These are phyloP conservation scores for Zygaena filipendulae DNA, from an alignment of 2,888 invertebrate genomes.

Conservation along the genomic window DNA sequence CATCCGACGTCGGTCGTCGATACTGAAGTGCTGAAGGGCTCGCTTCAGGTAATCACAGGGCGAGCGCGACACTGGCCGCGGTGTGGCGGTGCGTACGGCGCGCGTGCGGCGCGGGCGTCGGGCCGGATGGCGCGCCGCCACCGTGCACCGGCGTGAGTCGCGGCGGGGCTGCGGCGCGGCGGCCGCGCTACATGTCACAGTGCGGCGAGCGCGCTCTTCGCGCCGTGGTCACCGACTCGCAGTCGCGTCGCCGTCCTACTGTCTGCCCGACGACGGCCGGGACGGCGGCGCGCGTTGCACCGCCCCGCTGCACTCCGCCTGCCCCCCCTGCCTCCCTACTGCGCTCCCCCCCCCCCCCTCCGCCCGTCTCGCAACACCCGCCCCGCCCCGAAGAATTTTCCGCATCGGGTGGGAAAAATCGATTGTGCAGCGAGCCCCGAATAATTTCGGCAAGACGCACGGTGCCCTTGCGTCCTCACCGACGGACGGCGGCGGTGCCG, in stretches of 20 bases:
- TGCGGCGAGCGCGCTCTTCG: conserved; percentile 64
- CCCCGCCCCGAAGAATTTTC: conserved; percentile 67
- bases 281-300: conserved; percentile 63
- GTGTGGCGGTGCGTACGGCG: conserved; percentile 27
- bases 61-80: conserved; percentile 36
- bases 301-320: conserved; percentile 66
- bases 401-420: conserved; percentile 70
- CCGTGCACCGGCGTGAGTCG: conserved; percentile 50
- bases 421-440: conserved; percentile 68
- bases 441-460: conserved; percentile 69
- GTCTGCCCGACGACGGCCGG: conserved; percentile 55
- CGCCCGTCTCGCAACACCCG: conserved; percentile 48
- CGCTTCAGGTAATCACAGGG: conserved; percentile 51
- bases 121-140: conserved; percentile 61
- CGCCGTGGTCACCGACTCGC: conserved; percentile 65
- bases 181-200: conserved; percentile 61
- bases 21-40: conserved; percentile 57
- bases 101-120: conserved; percentile 44
- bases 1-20: conserved; percentile 62
- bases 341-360: conserved; percentile 35
- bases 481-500: conserved; percentile 21
- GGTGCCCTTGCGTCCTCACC: conserved; percentile 59
- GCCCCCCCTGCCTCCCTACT: conserved; percentile 46
- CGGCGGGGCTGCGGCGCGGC: conserved; percentile 51
- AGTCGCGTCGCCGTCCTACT: conserved; percentile 69